These are phyloP conservation scores for Drosophila kikkawai DNA, from an alignment of 1,140 invertebrate genomes.

Conservation along the genomic window DNA sequence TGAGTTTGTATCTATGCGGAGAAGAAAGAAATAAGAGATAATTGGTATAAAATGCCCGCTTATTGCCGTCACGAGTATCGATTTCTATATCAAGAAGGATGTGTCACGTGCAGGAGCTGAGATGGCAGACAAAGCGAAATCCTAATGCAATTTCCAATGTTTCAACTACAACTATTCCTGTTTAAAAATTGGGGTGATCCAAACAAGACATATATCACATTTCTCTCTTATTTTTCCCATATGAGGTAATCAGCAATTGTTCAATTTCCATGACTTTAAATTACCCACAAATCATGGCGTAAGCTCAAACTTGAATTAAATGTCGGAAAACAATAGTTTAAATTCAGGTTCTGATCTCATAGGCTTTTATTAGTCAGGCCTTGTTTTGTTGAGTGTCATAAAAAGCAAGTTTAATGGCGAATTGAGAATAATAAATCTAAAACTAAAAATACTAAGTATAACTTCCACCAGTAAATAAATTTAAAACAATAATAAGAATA, in stretches of 20 bases:
- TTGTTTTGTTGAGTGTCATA: conserved; percentile 2
- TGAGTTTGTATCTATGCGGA: conserved; percentile 26
- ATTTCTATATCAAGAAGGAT: conserved; percentile 75
- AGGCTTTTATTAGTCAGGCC: conserved; percentile 13
- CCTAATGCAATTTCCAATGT: conserved; percentile 24
- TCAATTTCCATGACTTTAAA: conserved; percentile 10
- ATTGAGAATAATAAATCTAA: background rate
- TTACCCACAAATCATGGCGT: conserved; percentile 13
- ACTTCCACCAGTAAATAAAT: background rate
- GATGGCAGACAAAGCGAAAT: conserved; percentile 43
- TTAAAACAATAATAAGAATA: background rate
- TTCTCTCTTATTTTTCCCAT: background rate
- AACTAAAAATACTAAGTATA: background rate
- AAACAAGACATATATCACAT: background rate
- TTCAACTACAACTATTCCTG: background rate
- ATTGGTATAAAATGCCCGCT: conserved; percentile 78
- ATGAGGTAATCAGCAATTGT: conserved; percentile 30
- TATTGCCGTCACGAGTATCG: conserved; percentile 80
- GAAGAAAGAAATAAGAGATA: conserved; percentile 60
- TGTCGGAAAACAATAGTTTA: conserved; percentile 21
- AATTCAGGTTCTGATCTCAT: conserved; percentile 27
- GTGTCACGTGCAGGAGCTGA: conserved; percentile 68
- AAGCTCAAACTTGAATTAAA: conserved; percentile 12
- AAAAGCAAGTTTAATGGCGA: conserved; percentile 5
- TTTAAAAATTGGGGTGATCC: conserved; percentile 7